Base-by-base conservation (phyloP, 2,797 vertebrate species). In the Synanceia verrucosa region DNA sequence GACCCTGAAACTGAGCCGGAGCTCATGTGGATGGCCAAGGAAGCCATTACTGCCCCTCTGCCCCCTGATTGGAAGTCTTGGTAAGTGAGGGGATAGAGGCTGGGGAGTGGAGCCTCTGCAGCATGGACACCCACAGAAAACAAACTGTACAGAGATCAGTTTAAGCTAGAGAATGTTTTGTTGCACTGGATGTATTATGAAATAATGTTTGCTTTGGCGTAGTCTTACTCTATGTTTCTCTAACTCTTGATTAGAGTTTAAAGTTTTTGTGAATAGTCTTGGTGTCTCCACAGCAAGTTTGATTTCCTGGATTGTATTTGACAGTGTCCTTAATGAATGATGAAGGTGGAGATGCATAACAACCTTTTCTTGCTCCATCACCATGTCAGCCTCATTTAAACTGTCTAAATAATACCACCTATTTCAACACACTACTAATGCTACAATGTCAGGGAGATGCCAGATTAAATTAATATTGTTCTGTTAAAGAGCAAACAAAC, bases 51-150 rank as follows among this genome's bases (percentile, higher is more conserved):
- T 28, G 95, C 96, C 9, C 95, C 95, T 0, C 39, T 99, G 31
- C 97, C 97, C 0, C 34, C 89, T 0, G 92, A 95, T 29, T 99
- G 98, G 98, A 98, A 96, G 61, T 94, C 96, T 29, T 98, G 98
- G 98, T 99, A 88, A 95, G 92, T 34, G 21, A 48, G 14, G 12
- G 44, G 11, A 37, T 33, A 43, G 37, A 57, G 9, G 5, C 29
- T 34, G 14, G 7, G 41, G 24, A 47, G 26, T 63, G 24, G 64
- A n/a, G 19, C 34, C 19, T 16, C 1, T 0, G 19, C 53, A 21
- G 26, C 18, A 28, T 19, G 23, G 1, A 4, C 26, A n/a, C 19
- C 24, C 11, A 43, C 4, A 13, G 10, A 44, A 26, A 26, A 28
- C 2, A 39, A 3, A 2, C 24, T 21, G 8, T 43, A 31, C 5